Conservation (phyloP, 2,888 invertebrate genomes). For the Nomada hirtipes region DNA sequence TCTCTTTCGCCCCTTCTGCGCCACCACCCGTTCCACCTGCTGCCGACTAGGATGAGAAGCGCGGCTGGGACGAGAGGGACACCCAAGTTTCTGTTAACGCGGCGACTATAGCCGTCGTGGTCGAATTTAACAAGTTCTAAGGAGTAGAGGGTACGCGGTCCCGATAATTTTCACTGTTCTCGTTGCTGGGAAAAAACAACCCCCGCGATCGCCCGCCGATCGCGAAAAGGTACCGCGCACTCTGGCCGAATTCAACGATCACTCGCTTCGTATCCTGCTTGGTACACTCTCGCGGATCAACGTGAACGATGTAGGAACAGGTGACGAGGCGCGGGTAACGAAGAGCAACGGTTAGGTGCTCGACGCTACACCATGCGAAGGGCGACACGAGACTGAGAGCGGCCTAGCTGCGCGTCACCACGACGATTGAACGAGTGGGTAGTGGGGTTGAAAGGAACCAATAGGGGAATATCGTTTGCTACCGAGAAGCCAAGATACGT, state of each 20-base stretch:
- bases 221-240: neutral
- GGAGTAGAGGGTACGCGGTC: slow-evolving; percentile 72
- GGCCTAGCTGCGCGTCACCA: slow-evolving; percentile 40
- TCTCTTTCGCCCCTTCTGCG: slow-evolving; percentile 6
- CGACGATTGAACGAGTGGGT: slow-evolving; percentile 39
- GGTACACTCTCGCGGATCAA: neutral
- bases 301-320: no score
- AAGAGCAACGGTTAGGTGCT: neutral
- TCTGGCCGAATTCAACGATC: neutral
- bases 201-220: neutral
- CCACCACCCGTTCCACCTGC: slow-evolving; percentile 31
- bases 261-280: neutral
- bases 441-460: slow-evolving; percentile 35
- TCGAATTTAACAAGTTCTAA: slow-evolving; percentile 71
- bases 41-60: slow-evolving; percentile 60
- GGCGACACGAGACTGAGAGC: slow-evolving; percentile 66
- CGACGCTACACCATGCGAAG: slow-evolving; percentile 52
- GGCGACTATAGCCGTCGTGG: slow-evolving; percentile 71
- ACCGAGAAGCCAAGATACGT: slow-evolving; percentile 17
- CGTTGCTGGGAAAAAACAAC: neutral
- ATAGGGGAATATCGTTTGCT: slow-evolving; percentile 35
- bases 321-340: neutral
- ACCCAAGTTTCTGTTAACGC: slow-evolving; percentile 73
- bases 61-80: slow-evolving; percentile 36
- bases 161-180: slow-evolving; percentile 64